These are phyloP conservation scores for Formica selysi DNA, from an alignment of 1,140 invertebrate genomes.

Conservation along the genomic window DNA sequence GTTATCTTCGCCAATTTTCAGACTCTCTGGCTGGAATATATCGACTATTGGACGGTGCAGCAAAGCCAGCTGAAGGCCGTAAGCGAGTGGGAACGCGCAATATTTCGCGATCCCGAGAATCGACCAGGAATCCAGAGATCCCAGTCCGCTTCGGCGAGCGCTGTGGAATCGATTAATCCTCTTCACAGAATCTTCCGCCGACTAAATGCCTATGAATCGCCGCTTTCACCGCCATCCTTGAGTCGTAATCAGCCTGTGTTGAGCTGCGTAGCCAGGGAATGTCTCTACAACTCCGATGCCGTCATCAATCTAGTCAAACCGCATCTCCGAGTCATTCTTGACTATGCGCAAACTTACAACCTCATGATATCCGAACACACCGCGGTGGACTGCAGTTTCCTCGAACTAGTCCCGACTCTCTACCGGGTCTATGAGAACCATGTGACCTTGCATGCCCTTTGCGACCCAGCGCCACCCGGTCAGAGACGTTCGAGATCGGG, in stretches of 20 bases:
- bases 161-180: slow-evolving; percentile 82
- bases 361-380: slow-evolving; percentile 89
- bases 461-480: slow-evolving; percentile 84
- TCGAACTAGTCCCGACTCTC: slow-evolving; percentile 89
- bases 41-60: slow-evolving; percentile 88
- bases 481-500: slow-evolving; percentile 84
- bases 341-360: slow-evolving; percentile 88
- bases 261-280: slow-evolving; percentile 74
- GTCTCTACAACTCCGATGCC: slow-evolving; percentile 79
- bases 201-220: slow-evolving; percentile 89
- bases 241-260: slow-evolving; percentile 75
- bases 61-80: slow-evolving; percentile 86
- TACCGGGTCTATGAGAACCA: slow-evolving; percentile 89
- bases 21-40: slow-evolving; percentile 90
- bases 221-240: slow-evolving; percentile 85
- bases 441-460: slow-evolving; percentile 87
- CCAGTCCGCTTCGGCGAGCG: slow-evolving; percentile 66
- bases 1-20: slow-evolving; percentile 33
- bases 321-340: slow-evolving; percentile 87
- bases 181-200: slow-evolving; percentile 87
- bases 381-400: slow-evolving; percentile 89
- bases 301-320: slow-evolving; percentile 83
- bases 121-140: slow-evolving; percentile 52
- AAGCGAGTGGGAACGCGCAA: slow-evolving; percentile 84
- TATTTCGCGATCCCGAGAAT: slow-evolving; percentile 66